These are phyloP conservation scores for Microtus montanus DNA, from an alignment of 2,113 vertebrate genomes.

Conservation along the genomic window DNA sequence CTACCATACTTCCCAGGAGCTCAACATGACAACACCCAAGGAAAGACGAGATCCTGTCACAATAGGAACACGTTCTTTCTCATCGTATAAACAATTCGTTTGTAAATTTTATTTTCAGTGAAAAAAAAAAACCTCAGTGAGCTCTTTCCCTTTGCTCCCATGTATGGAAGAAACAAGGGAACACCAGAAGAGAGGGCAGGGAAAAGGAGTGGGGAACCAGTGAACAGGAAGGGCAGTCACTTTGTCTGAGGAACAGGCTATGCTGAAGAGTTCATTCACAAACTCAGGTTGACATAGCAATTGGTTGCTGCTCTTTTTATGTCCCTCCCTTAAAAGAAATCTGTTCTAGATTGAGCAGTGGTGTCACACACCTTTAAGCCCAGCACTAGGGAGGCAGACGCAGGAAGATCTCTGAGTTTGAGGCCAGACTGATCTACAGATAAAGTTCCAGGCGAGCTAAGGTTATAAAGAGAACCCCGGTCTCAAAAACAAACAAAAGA, in stretches of 20 bases:
- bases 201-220: slow-evolving; percentile 4
- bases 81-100: neutral
- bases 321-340: slow-evolving; percentile 76
- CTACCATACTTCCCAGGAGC: slow-evolving; percentile 15
- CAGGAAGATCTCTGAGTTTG: neutral
- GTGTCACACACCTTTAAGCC: too few species aligned
- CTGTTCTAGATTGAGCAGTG: neutral
- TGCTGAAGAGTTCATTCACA: slow-evolving; percentile 82
- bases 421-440: neutral
- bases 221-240: slow-evolving; percentile 57
- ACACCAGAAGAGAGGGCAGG: neutral
- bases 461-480: neutral
- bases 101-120: slow-evolving; percentile 36
- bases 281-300: slow-evolving; percentile 83
- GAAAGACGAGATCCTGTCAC: slow-evolving; percentile 37
- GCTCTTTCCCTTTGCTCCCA: slow-evolving; percentile 48
- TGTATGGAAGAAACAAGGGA: slow-evolving; percentile 18
- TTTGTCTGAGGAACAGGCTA: slow-evolving; percentile 71
- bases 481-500: neutral
- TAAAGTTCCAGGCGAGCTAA: neutral
- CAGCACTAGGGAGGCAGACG: neutral
- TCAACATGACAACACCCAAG: neutral
- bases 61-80: slow-evolving; percentile 17
- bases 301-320: slow-evolving; percentile 74
- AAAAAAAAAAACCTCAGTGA: neutral